A percentile compares a stretch with the other conserved stretches of the same genome.
These are phyloP conservation scores for Enhydra lutris DNA, from an alignment of 2,113 vertebrate species.

Conservation along the genomic window DNA sequence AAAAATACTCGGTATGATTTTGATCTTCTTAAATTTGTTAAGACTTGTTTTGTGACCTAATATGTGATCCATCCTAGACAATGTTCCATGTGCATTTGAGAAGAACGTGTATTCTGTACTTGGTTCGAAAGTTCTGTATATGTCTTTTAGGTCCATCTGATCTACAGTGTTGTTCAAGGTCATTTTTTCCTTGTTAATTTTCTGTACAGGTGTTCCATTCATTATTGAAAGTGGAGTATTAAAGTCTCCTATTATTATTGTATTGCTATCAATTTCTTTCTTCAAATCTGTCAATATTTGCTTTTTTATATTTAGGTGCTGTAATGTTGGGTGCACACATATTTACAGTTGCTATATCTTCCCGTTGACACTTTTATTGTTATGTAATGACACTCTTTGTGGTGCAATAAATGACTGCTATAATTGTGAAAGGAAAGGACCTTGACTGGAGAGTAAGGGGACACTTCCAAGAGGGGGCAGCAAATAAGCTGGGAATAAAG, in stretches of 20 bases:
- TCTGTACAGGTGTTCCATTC: not conserved
- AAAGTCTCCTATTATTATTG: not conserved
- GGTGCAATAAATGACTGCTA: not conserved
- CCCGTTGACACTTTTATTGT: not conserved
- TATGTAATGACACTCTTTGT: not conserved
- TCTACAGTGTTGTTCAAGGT: not conserved
- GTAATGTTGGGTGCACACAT: not conserved
- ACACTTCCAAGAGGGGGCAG: not conserved
- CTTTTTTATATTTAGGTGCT: not conserved
- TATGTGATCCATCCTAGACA: not conserved
- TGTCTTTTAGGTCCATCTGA: not conserved
- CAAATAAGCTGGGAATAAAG: not conserved
- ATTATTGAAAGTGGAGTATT: not conserved
- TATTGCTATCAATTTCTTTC: not conserved
- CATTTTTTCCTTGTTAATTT: not conserved
- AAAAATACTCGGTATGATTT: not conserved
- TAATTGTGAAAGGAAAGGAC: not conserved
- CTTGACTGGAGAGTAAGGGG: not conserved
- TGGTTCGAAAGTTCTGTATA: not conserved
- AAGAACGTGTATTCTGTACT: not conserved
- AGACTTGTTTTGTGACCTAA: not conserved
- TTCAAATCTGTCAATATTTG: not conserved
- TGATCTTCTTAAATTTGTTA: not conserved
- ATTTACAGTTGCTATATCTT: not conserved
- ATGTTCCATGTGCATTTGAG: not conserved